Percentiles rank a stretch among this genome's conserved stretches.
These are phyloP conservation scores for Rachycentron canadum DNA, from an alignment of 2,797 vertebrate species.

Conservation along the genomic window DNA sequence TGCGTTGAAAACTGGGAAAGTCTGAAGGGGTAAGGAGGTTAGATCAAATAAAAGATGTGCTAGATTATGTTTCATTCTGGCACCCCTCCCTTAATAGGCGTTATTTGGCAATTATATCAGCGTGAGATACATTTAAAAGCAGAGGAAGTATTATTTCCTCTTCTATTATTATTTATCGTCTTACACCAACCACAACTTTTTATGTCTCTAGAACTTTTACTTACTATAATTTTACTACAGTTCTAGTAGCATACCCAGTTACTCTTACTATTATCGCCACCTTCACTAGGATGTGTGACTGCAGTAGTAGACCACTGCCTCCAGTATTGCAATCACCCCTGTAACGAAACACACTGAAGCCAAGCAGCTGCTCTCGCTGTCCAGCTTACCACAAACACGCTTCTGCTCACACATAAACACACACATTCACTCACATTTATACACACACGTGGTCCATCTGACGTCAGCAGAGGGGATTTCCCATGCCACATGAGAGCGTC, in stretches of 20 bases:
- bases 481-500: slow-evolving; percentile 78
- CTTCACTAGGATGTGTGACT: neutral
- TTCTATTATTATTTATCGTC: neutral
- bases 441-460: slow-evolving; percentile 76
- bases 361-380: slow-evolving; percentile 46
- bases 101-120: neutral
- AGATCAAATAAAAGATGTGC: neutral
- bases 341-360: slow-evolving; percentile 32
- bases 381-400: slow-evolving; percentile 67
- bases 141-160: neutral
- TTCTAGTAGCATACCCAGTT: neutral
- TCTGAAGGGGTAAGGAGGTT: neutral
- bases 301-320: neutral
- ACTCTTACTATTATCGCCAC: neutral
- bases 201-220: neutral
- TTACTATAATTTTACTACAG: neutral
- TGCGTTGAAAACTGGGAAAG: slow-evolving; percentile 5
- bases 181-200: neutral
- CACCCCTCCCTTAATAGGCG: neutral
- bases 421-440: slow-evolving; percentile 42
- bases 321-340: slow-evolving; percentile 6
- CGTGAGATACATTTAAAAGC: neutral
- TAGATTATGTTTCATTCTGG: neutral
- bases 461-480: slow-evolving; percentile 84
- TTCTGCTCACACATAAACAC: slow-evolving; percentile 64